phyloP scores from a whole-genome alignment of 2,113 vertebrate genomes.

The Microtus ochrogaster region DNA sequence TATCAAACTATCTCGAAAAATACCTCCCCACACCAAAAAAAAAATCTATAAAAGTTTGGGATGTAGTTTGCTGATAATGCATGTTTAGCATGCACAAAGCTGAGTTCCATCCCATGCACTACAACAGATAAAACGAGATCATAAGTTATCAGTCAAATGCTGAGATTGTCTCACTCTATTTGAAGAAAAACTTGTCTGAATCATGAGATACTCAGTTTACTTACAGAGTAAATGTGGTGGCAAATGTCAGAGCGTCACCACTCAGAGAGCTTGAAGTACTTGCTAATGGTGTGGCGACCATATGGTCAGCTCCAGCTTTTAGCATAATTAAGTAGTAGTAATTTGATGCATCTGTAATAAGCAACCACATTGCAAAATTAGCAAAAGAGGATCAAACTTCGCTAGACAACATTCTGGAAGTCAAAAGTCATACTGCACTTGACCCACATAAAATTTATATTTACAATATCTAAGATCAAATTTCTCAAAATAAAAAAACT shows the following conservation, averaged over 20 bases:
- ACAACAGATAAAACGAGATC: not conserved
- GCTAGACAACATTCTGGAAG: constrained; percentile 20
- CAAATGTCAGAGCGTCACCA: constrained; percentile 94
- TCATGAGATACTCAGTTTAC: constrained; percentile 67
- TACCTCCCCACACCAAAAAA: not conserved
- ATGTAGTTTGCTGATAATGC: not conserved
- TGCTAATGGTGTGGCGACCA: constrained; percentile 93
- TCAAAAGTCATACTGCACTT: not conserved
- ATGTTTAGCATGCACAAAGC: not conserved
- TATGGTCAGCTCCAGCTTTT: constrained; percentile 93
- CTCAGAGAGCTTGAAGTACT: constrained; percentile 91
- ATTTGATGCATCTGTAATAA: constrained; percentile 91
- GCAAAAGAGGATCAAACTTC: constrained; percentile 28
- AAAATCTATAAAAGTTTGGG: not conserved
- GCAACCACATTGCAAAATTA: not conserved
- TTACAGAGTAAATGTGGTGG: constrained; percentile 94
- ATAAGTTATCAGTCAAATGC: not conserved
- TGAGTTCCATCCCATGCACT: not conserved
- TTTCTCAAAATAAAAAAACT: constrained; percentile 45
- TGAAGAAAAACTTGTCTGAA: not conserved
- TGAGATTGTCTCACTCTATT: not conserved
- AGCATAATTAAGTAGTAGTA: constrained; percentile 95
- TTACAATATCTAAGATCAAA: constrained; percentile 38
- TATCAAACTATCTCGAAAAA: not conserved
- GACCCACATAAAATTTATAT: constrained; percentile 6